phyloP scores from a whole-genome alignment of 2,797 vertebrate genomes.

The Aulostomus chinensis region DNA sequence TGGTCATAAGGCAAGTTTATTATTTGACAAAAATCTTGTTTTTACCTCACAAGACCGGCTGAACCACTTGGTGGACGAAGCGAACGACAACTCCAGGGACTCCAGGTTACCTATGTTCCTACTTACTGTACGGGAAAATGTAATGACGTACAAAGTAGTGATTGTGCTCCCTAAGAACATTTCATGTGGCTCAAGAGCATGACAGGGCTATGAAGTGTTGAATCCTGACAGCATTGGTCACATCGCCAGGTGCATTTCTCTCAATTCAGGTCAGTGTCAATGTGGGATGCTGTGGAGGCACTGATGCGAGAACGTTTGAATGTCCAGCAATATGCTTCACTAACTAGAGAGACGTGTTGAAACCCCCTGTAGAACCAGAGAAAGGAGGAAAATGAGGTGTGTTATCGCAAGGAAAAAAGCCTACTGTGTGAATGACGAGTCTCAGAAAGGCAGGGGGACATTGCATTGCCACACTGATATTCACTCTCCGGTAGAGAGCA shows the following conservation, averaged over 20 bases:
- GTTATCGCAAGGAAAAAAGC: conserved; percentile 36
- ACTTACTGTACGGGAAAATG: background rate
- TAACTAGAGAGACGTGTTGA: conserved; percentile 42
- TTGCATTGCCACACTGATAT: conserved; percentile 58
- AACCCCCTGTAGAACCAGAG: conserved; percentile 41
- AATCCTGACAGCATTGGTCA: conserved; percentile 57
- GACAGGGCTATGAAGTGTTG: conserved; percentile 41
- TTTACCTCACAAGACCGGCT: no score
- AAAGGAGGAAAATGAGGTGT: conserved; percentile 39
- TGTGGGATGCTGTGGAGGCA: conserved; percentile 30
- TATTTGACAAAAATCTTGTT: no score
- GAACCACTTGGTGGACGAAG: no score
- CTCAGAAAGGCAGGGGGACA: conserved; percentile 57
- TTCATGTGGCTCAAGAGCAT: conserved; percentile 41
- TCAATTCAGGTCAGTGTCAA: conserved; percentile 63
- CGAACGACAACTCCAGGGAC: no score
- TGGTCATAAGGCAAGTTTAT: no score
- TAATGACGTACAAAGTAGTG: background rate
- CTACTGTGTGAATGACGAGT: conserved; percentile 62
- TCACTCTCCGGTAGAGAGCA: conserved; percentile 46
- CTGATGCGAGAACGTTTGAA: conserved; percentile 39
- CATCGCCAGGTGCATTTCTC: conserved; percentile 47
- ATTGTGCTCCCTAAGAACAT: conserved; percentile 17
- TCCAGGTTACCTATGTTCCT: no score
- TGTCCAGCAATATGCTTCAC: conserved; percentile 55